Evolutionary conservation across 2,797 vertebrate genomes (phyloP).

Genomic region (Pipistrellus pygmaeus): DNA sequence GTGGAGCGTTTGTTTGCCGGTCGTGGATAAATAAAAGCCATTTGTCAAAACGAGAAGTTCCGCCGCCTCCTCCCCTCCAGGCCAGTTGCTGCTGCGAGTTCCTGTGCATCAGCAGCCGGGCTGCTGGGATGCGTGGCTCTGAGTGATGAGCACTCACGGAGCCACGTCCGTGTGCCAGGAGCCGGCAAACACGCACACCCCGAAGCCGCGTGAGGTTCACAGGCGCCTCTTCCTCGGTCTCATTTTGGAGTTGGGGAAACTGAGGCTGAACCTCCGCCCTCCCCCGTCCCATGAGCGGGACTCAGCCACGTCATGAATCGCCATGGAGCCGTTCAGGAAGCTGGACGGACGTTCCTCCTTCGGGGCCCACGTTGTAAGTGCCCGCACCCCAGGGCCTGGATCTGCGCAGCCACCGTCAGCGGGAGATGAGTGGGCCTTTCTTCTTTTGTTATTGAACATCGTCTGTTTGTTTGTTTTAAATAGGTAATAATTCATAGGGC

Average conservation of each 20-base stretch:
- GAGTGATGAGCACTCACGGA: not conserved
- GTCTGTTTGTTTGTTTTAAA: conserved; percentile 62
- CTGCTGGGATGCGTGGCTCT: conserved; percentile 44
- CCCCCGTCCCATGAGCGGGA: not conserved
- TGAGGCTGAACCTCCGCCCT: not conserved
- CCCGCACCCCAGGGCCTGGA: too few relatives aligned
- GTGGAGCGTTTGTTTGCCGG: conserved; percentile 74
- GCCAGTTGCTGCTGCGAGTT: conserved; percentile 50
- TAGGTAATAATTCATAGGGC: not conserved
- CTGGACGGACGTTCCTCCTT: not conserved
- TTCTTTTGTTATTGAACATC: not conserved
- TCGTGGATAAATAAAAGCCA: conserved; percentile 80
- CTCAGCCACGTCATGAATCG: not conserved
- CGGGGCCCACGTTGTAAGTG: not conserved
- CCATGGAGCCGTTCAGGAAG: not conserved
- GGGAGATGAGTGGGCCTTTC: not conserved
- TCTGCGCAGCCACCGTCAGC: not conserved
- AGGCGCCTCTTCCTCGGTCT: not conserved
- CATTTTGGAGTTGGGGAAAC: not conserved
- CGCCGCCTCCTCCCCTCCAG: conserved; percentile 65
- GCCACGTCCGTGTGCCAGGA: not conserved
- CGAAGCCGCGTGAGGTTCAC: not conserved
- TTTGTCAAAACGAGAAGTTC: conserved; percentile 77
- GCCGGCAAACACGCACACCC: not conserved
- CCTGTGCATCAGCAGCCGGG: conserved; percentile 35